Conservation (phyloP, 37 sponge, comb jelly and placozoan species). For the Oscarella lobularis region DNA sequence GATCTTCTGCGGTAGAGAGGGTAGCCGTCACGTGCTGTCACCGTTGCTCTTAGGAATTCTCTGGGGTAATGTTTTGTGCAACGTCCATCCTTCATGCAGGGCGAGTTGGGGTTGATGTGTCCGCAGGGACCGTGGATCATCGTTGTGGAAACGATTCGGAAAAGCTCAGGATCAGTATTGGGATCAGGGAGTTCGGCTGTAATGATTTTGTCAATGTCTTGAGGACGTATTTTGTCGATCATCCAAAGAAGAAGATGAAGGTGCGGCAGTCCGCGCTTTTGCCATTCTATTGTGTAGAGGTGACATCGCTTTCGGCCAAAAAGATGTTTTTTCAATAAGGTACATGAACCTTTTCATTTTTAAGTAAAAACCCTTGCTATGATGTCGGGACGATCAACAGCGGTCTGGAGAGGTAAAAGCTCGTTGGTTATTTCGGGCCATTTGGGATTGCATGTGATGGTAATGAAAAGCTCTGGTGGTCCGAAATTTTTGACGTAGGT, state of each 20-base stretch:
- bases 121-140: conserved; percentile 17
- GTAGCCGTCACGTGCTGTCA: conserved; percentile 23
- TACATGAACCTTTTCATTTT: conserved; percentile 32
- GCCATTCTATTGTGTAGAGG: neutral
- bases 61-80: conserved; percentile 32
- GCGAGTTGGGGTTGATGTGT: conserved; percentile 9
- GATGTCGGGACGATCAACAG: conserved; percentile 37
- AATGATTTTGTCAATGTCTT: neutral
- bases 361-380: conserved; percentile 24
- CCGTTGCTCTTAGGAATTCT: conserved; percentile 11
- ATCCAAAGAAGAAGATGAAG: neutral
- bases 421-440: conserved; percentile 33
- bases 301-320: neutral
- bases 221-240: neutral
- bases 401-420: conserved; percentile 17
- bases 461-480: conserved; percentile 32
- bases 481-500: conserved; percentile 25
- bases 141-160: neutral
- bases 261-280: conserved; percentile 21
- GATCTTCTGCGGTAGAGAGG: conserved; percentile 17
- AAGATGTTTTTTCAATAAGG: conserved; percentile 16
- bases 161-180: neutral
- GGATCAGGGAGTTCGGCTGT: neutral
- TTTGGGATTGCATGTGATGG: conserved; percentile 36
- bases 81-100: conserved; percentile 44